These are phyloP conservation scores for Steinernema hermaphroditum DNA, from an alignment of 2,888 invertebrate species.

Conservation along the genomic window DNA sequence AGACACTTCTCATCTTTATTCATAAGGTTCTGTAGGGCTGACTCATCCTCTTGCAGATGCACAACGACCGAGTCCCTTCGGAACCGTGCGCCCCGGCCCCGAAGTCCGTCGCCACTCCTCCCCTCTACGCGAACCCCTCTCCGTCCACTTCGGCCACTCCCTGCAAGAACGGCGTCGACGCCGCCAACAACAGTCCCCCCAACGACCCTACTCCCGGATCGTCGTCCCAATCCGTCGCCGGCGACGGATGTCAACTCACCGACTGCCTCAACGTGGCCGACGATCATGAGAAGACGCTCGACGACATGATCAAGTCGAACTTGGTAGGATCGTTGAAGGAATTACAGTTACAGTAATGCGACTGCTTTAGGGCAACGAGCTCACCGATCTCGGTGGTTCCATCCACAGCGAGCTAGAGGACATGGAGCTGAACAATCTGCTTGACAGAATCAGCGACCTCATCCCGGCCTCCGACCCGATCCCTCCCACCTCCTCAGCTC, in stretches of 20 bases:
- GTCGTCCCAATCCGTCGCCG: conserved; percentile 11
- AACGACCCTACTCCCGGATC: neutral
- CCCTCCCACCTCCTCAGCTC: neutral
- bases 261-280: neutral
- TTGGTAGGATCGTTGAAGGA: neutral
- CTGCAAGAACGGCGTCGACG: neutral
- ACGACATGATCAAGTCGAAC: conserved; percentile 2
- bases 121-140: neutral
- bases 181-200: conserved; percentile 10
- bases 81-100: neutral
- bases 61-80: conserved; percentile 1
- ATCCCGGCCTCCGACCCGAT: neutral
- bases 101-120: conserved; percentile 8
- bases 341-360: too few relatives aligned
- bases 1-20: too few relatives aligned
- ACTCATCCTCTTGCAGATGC: conserved; percentile 17
- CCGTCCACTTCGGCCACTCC: conserved; percentile 13
- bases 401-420: neutral
- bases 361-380: neutral
- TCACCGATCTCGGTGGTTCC: neutral
- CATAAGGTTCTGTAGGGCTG: too few relatives aligned
- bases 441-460: neutral
- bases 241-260: conserved; percentile 17
- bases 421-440: neutral
- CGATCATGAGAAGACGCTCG: conserved; percentile 6